A percentile compares a stretch with the other conserved stretches of the same genome.
phyloP scores from a whole-genome alignment of 1,140 invertebrate species.

The Protaetia brevitarsis region DNA sequence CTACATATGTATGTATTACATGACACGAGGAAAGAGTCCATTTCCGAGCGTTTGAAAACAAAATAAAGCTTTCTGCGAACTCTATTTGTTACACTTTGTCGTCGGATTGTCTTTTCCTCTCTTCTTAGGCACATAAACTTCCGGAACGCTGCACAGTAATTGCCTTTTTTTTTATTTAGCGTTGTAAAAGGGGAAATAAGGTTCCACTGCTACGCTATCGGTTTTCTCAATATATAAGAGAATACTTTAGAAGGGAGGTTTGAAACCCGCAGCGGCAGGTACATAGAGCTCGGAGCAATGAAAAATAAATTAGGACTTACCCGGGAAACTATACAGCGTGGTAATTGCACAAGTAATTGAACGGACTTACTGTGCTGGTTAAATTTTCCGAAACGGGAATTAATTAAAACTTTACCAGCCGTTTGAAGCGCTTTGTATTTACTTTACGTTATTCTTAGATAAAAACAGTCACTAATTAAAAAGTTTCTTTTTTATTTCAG shows the following conservation, averaged over 20 bases:
- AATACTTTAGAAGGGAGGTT: no score
- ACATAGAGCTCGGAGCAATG: background rate
- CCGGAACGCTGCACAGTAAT: background rate
- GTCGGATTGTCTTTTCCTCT: background rate
- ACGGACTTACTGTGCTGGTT: no score
- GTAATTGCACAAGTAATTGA: no score
- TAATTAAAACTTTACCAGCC: no score
- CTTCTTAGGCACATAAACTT: background rate
- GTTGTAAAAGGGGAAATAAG: background rate
- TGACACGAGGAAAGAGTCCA: no score
- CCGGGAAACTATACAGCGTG: background rate
- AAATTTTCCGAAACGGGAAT: no score
- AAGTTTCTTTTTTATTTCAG: conserved; percentile 11
- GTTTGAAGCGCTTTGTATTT: no score
- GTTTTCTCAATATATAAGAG: no score
- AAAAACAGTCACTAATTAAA: no score
- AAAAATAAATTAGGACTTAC: background rate
- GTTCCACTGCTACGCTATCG: background rate
- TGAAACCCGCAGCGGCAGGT: no score
- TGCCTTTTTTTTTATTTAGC: background rate
- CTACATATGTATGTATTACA: no score
- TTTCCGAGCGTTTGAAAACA: background rate
- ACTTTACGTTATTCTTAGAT: no score
- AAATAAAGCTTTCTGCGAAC: background rate
- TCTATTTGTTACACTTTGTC: background rate